These are phyloP conservation scores for Endomychus coccineus DNA, from an alignment of 2,888 invertebrate species.

Conservation along the genomic window DNA sequence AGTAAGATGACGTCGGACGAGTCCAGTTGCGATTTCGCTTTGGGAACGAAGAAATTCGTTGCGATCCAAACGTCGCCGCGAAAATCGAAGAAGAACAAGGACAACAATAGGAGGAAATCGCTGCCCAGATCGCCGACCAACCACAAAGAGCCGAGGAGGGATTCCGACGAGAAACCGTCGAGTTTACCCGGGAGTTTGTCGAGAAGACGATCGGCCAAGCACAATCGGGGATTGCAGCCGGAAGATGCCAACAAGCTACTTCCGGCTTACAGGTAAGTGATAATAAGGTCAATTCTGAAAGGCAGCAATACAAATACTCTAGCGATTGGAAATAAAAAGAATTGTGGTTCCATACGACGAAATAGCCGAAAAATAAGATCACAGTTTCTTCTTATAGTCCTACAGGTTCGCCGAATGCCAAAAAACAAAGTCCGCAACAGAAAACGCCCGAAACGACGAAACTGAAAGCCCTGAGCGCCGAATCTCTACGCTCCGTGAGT, in stretches of 20 bases:
- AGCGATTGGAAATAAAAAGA: neutral
- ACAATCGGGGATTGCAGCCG: slow-evolving; percentile 42
- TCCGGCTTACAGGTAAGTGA: slow-evolving; percentile 19
- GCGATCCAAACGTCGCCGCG: slow-evolving; percentile 46
- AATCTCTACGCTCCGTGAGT: slow-evolving; percentile 80
- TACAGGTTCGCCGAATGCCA: slow-evolving; percentile 49
- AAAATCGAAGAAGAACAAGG: slow-evolving; percentile 55
- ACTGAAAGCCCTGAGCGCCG: slow-evolving; percentile 76
- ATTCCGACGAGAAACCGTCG: slow-evolving; percentile 36
- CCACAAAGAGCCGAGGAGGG: slow-evolving; percentile 35
- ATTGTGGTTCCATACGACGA: neutral
- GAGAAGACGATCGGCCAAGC: slow-evolving; percentile 53
- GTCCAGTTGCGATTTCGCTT: slow-evolving; percentile 39
- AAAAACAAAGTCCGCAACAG: neutral
- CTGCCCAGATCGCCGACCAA: slow-evolving; percentile 53
- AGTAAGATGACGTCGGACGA: slow-evolving; percentile 43
- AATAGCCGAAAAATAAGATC: too few species aligned
- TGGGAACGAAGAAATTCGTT: slow-evolving; percentile 16
- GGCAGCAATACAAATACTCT: too few species aligned
- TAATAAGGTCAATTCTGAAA: too few species aligned
- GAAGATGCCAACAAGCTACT: slow-evolving; percentile 17
- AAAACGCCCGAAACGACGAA: slow-evolving; percentile 42
- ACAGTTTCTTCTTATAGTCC: too few species aligned
- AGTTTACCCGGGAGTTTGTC: slow-evolving; percentile 50
- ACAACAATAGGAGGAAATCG: slow-evolving; percentile 60